phyloP scores from a whole-genome alignment of 2,888 invertebrate species.

The Callyntrura sp. region DNA sequence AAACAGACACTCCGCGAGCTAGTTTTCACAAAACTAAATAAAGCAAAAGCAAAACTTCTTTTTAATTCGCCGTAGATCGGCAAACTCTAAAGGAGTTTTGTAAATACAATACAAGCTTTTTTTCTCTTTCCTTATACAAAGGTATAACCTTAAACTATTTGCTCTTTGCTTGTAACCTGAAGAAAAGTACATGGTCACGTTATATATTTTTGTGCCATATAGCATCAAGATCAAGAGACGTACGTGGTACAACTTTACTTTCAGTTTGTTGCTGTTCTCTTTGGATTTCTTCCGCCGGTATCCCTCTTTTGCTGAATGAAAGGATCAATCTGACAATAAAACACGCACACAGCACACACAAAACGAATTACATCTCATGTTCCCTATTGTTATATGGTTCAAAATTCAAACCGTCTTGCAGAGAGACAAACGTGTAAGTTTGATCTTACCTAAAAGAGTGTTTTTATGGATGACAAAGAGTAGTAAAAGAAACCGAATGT shows the following conservation, averaged over 20 bases:
- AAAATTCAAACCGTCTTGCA: neutral
- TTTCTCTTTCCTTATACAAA: conserved; percentile 20
- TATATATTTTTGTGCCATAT: neutral
- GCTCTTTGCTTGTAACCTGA: neutral
- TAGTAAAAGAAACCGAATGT: conserved; percentile 4
- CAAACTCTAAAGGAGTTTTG: conserved; percentile 10
- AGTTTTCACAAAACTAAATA: too few species aligned
- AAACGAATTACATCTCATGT: neutral
- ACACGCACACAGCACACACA: conserved; percentile 1
- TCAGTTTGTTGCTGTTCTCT: neutral
- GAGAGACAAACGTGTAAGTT: too few species aligned
- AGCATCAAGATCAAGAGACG: too few species aligned
- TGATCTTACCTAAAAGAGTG: neutral
- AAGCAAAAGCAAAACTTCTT: neutral
- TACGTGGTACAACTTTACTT: neutral
- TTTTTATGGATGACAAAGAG: neutral
- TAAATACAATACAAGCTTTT: neutral
- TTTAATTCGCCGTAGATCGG: neutral
- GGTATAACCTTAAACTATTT: neutral
- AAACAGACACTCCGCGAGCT: too few species aligned
- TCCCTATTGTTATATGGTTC: neutral
- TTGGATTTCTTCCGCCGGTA: conserved; percentile 38
- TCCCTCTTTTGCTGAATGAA: conserved; percentile 14
- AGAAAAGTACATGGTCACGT: too few species aligned
- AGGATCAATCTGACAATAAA: conserved; percentile 3